phyloP scores from a whole-genome alignment of 2,797 vertebrate genomes.

The Fratercula arctica region DNA sequence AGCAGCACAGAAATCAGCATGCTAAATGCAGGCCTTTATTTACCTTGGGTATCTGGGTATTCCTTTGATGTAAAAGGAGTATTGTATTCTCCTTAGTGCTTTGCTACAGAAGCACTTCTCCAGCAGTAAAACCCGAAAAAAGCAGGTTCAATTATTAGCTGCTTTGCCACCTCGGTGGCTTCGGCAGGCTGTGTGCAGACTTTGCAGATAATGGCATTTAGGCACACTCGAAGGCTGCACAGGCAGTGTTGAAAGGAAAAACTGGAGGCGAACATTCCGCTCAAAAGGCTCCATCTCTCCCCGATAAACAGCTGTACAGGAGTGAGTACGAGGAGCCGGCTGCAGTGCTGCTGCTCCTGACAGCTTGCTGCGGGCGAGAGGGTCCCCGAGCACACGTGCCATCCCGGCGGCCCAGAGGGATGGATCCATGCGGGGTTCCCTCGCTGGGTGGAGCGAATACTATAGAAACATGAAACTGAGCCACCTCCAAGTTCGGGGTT shows the following conservation, averaged over 20 bases:
- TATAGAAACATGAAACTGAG: neutral
- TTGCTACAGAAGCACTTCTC: constrained; percentile 18
- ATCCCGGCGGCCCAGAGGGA: neutral
- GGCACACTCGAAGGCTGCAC: neutral
- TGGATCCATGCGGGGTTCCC: neutral
- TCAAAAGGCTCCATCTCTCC: neutral
- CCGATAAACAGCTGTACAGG: neutral
- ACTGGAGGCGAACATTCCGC: neutral
- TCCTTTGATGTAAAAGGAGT: constrained; percentile 29
- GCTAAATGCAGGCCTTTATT: neutral
- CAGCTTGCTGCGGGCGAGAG: neutral
- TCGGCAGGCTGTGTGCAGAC: neutral
- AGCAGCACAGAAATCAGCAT: neutral
- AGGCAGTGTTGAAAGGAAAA: neutral
- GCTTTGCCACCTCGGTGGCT: neutral
- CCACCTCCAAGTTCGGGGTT: neutral
- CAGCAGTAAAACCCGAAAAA: constrained; percentile 30
- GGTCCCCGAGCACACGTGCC: neutral
- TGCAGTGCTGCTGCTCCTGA: neutral
- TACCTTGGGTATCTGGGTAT: constrained; percentile 4
- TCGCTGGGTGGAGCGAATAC: neutral
- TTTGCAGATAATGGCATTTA: neutral
- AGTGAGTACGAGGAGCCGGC: neutral
- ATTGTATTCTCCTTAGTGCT: neutral
- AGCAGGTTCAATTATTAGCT: constrained; percentile 63